Evolutionary conservation across 37 sponge, comb jelly and placozoan genomes (phyloP).

Genomic region (Haliclona indistincta): DNA sequence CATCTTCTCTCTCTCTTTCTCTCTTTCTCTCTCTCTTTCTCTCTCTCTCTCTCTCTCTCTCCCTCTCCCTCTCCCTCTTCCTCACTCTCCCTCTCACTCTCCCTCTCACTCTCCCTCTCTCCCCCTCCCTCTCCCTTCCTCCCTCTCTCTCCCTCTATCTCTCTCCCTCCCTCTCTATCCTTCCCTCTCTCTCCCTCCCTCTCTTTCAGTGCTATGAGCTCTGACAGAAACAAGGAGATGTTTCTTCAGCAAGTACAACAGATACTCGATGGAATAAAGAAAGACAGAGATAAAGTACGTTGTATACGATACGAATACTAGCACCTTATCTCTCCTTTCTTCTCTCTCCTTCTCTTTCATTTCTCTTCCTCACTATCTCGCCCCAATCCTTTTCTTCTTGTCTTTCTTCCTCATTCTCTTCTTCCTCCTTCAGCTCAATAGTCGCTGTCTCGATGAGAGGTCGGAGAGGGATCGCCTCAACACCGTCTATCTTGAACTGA

Average conservation of each 20-base stretch:
- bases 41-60: not conserved
- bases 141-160: not conserved
- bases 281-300: slow-evolving; percentile 77
- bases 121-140: not conserved
- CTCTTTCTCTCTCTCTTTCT: not conserved
- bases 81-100: too few relatives aligned
- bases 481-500: slow-evolving; percentile 74
- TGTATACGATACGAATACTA: too few relatives aligned
- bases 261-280: slow-evolving; percentile 78
- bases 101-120: not conserved
- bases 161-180: not conserved
- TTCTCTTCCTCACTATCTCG: not conserved
- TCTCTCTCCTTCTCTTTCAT: not conserved
- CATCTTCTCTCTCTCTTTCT: not conserved
- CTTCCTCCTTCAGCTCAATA: slow-evolving; percentile 42
- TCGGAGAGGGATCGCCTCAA: slow-evolving; percentile 68
- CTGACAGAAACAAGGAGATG: slow-evolving; percentile 75
- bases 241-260: slow-evolving; percentile 88
- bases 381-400: not conserved
- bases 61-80: too few relatives aligned
- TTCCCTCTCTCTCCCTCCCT: not conserved
- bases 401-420: not conserved
- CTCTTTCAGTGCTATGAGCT: slow-evolving; percentile 65
- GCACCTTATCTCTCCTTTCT: too few relatives aligned
- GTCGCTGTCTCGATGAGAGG: slow-evolving; percentile 69